Evolutionary conservation across 2,888 invertebrate genomes (phyloP), one percentile per base, ranked within the genome.

Genomic region (Calameuta pallipes): DNA sequence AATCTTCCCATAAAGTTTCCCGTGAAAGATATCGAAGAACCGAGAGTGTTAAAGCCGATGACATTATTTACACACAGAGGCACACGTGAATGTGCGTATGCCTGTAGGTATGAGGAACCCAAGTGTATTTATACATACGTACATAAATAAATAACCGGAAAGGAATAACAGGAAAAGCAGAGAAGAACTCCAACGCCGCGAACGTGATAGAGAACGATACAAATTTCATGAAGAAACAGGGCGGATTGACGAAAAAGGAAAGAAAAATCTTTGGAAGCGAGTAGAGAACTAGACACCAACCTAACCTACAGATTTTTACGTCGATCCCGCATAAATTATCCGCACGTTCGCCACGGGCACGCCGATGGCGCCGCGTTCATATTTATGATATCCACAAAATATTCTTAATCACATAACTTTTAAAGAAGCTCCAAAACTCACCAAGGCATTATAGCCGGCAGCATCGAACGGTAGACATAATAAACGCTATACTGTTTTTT

Each of bases 261-360:
- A 79, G 78, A 77, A 77, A 83, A 82, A 76, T 41, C 79, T 78
- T 82, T 82, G 71, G 76, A 84, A 87, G 85, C 83, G 81, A 85
- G 82, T 87, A 79, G 80, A 86, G 87, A 87, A 85, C 82, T 56
- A 56, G 23, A 23, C 9, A 23, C 23, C 85, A 89, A 90, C 90
- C 89, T 90, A 90, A 90, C 90, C 90, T 90, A 88, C 86, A 83
- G 80, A 83, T 86, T 84, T 86, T 87, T 85, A 84, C 81, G 82
- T 81, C 82, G 77, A 79, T 78, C 82, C 76, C 82, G 81, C 68
- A 73, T 70, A 79, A 78, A 78, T 78, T 76, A 68, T 76, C 35
- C 70, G 73, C 71, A 71, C 71, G 33, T 71, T 12, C 71, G 71
- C 33, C 31, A 56, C 56, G 9, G 56, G 56, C 56, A 56, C 56